Percentiles rank a stretch among this genome's conserved stretches.
Conservation (phyloP, 2,113 vertebrate genomes). For the Vidua chalybeata region DNA sequence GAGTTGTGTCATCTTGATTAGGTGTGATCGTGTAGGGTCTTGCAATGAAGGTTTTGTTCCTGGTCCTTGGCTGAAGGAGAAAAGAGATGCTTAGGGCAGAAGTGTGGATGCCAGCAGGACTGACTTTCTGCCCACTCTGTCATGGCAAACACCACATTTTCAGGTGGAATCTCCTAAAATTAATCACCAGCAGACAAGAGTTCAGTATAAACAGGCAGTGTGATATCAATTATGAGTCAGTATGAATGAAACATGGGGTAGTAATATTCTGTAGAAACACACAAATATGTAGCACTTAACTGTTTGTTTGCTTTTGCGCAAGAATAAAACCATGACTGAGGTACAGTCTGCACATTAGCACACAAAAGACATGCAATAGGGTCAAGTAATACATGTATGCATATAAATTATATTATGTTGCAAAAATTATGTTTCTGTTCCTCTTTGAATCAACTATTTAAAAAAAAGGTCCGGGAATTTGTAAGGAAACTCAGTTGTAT, state of each 20-base stretch:
- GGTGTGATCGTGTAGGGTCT: neutral
- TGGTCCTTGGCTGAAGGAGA: neutral
- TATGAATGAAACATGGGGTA: neutral
- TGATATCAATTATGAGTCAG: neutral
- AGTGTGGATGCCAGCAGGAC: neutral
- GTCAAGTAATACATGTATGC: neutral
- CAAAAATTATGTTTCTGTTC: neutral
- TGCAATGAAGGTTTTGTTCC: neutral
- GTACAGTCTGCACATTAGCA: neutral
- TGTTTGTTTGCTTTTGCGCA: fast-evolving
- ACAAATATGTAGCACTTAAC: neutral
- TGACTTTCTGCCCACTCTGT: neutral
- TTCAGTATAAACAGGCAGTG: neutral
- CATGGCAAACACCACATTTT: neutral
- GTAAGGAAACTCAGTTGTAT: neutral
- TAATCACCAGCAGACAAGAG: neutral
- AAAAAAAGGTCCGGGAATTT: neutral
- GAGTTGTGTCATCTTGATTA: constrained; percentile 58
- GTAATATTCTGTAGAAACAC: neutral
- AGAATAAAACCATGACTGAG: neutral
- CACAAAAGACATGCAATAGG: neutral
- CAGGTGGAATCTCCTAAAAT: neutral
- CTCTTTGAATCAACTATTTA: neutral
- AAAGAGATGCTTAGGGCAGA: neutral
- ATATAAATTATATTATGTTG: neutral